phyloP scores from a whole-genome alignment of 2,888 invertebrate species.

The Metopia argyrocephala region DNA sequence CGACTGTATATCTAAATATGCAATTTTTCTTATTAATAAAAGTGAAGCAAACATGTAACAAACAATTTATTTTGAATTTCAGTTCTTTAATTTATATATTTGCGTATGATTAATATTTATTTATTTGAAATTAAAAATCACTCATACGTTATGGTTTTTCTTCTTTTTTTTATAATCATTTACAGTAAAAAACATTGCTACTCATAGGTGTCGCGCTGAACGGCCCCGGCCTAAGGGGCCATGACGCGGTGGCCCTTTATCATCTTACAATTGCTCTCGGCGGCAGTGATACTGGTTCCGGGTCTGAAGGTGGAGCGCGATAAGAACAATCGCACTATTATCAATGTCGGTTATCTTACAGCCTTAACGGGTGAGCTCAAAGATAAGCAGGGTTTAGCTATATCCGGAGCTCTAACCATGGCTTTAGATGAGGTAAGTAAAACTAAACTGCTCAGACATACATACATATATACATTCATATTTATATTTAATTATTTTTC shows the following conservation, averaged over 20 bases:
- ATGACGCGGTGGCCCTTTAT: conserved; percentile 80
- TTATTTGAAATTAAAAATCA: neutral
- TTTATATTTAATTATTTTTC: neutral
- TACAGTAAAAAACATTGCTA: conserved; percentile 75
- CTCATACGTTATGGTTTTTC: conserved; percentile 17
- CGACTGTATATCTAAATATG: too few species aligned
- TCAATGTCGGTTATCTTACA: conserved; percentile 92
- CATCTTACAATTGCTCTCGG: conserved; percentile 83
- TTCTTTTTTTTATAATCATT: conserved; percentile 69
- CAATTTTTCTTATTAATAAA: too few species aligned
- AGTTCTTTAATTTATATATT: too few species aligned
- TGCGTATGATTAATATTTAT: conserved; percentile 27
- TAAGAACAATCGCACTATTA: conserved; percentile 79
- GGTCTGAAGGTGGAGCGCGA: conserved; percentile 78
- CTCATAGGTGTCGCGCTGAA: conserved; percentile 82
- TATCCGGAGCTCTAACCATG: conserved; percentile 94
- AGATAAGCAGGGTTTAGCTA: conserved; percentile 90
- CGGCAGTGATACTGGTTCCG: conserved; percentile 80
- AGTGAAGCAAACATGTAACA: too few species aligned
- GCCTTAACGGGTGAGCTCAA: conserved; percentile 88
- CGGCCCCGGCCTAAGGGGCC: conserved; percentile 80
- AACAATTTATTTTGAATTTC: too few species aligned
- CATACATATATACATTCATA: neutral
- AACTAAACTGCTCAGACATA: too few species aligned
- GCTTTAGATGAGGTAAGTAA: conserved; percentile 88